Percentiles rank a stretch among this genome's conserved stretches.
Conservation (phyloP, 2,113 vertebrate species). For the Gasterosteus nipponicus region DNA sequence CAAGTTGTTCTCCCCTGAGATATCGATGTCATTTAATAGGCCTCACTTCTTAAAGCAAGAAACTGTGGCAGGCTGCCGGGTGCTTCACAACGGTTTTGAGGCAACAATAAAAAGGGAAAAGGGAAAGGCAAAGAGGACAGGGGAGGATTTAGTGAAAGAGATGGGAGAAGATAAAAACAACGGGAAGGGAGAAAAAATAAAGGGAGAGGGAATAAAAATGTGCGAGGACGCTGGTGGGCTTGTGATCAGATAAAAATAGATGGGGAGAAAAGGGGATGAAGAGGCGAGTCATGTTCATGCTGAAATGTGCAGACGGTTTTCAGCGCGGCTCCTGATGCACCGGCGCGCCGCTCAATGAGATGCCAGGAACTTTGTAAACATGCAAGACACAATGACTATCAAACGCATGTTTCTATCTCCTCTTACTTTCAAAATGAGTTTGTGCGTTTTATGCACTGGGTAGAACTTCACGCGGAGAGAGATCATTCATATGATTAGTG, state of each 20-base stretch:
- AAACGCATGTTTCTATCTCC: neutral
- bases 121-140: conserved; percentile 18
- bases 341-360: conserved; percentile 11
- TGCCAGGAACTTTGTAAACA: neutral
- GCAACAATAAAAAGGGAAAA: conserved; percentile 30
- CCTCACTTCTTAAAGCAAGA: conserved; percentile 63
- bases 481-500: neutral
- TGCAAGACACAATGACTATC: neutral
- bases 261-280: conserved; percentile 31
- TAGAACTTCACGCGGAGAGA: neutral
- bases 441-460: neutral
- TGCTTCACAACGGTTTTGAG: conserved; percentile 12
- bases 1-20: conserved; percentile 59
- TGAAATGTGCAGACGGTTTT: conserved; percentile 32
- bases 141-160: conserved; percentile 42
- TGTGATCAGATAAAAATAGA: conserved; percentile 62
- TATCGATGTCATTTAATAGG: conserved; percentile 63
- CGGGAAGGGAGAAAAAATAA: conserved; percentile 22
- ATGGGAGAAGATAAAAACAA: conserved; percentile 49
- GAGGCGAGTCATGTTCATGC: conserved; percentile 24
- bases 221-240: conserved; percentile 23
- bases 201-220: conserved; percentile 41
- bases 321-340: conserved; percentile 20
- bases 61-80: neutral
- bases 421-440: neutral